Evolutionary conservation across 2,113 vertebrate species (phyloP).

Genomic region (Oxyura jamaicensis): DNA sequence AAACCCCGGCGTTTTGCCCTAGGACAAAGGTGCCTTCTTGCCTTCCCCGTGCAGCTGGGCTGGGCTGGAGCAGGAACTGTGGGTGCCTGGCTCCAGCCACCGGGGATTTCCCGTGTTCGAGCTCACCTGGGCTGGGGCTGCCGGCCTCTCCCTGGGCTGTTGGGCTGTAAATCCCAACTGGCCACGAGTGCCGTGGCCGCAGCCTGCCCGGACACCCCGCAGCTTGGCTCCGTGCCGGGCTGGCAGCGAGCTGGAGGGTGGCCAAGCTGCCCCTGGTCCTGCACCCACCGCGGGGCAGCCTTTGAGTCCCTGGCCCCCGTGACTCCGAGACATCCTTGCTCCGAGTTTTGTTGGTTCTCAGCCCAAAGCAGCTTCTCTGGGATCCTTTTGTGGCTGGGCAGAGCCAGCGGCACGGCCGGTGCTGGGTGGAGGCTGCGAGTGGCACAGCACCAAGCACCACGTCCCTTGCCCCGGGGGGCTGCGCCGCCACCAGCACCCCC

Average conservation of each 20-base stretch:
- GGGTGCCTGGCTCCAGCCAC: not conserved
- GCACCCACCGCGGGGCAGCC: not conserved
- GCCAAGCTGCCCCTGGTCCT: not conserved
- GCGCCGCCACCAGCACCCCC: rapidly evolving
- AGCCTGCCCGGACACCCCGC: not conserved
- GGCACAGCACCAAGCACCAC: rapidly evolving
- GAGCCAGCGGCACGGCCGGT: not conserved
- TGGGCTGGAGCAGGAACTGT: not conserved
- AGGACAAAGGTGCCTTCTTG: not conserved
- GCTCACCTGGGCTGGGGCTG: not conserved
- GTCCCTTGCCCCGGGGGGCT: not conserved
- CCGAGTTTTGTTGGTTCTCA: not conserved
- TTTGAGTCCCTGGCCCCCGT: not conserved
- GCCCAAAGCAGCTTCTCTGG: not conserved
- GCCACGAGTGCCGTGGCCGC: rapidly evolving
- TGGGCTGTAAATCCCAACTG: not conserved
- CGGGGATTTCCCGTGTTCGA: not conserved
- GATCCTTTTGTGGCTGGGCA: not conserved
- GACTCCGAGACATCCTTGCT: not conserved
- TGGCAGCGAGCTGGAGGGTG: not conserved
- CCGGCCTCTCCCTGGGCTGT: not conserved
- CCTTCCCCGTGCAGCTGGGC: not conserved
- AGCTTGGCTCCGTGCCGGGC: rapidly evolving
- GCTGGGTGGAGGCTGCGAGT: not conserved
- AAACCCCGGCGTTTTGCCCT: not conserved